Conservation (phyloP, 1,140 invertebrate species). For the Tetragnatha versicolor region DNA sequence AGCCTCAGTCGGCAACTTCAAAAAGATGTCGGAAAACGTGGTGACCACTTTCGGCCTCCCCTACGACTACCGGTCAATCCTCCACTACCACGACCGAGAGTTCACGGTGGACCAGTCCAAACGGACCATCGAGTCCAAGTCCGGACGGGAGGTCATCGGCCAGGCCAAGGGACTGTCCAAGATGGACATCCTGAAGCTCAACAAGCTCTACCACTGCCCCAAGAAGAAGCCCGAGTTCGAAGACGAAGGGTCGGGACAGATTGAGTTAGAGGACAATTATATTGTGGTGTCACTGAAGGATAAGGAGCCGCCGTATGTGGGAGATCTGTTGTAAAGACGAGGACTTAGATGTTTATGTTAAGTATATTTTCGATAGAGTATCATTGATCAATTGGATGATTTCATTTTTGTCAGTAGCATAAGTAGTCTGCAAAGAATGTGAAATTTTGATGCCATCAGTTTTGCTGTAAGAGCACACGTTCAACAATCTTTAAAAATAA, state of each 20-base stretch:
- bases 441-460: too few species aligned
- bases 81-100: constrained; percentile 81
- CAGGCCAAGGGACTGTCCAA: constrained; percentile 15
- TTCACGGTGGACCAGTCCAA: constrained; percentile 69
- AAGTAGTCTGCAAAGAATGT: too few species aligned
- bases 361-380: too few species aligned
- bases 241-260: constrained; percentile 31
- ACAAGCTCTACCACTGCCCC: constrained; percentile 36
- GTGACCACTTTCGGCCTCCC: constrained; percentile 66
- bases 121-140: constrained; percentile 32
- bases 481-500: too few species aligned
- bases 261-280: constrained; percentile 37
- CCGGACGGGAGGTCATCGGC: neutral
- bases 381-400: too few species aligned
- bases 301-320: neutral
- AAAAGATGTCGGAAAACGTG: constrained; percentile 37
- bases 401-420: too few species aligned
- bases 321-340: too few species aligned
- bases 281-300: constrained; percentile 16
- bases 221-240: neutral
- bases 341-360: too few species aligned
- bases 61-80: constrained; percentile 86
- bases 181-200: constrained; percentile 46
- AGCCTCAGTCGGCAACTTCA: constrained; percentile 39
- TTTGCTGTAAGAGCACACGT: too few species aligned